Percentiles rank a stretch among this genome's conserved stretches.
These are phyloP conservation scores for Calyptommatus sinebrachiatus DNA, from an alignment of 2,113 vertebrate species.

Conservation along the genomic window DNA sequence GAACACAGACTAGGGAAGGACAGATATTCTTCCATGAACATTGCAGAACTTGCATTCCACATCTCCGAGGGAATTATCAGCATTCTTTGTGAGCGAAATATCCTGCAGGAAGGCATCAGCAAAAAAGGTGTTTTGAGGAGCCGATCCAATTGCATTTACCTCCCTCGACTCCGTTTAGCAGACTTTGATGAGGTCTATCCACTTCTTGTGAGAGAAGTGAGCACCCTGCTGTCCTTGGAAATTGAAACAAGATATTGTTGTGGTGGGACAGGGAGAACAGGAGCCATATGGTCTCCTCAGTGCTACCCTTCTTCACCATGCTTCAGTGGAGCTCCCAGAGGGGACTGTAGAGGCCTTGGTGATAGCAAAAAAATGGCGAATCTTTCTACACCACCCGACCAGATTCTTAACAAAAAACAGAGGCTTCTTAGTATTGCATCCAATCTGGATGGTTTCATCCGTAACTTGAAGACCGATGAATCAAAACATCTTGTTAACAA, in stretches of 20 bases:
- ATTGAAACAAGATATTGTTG: background rate
- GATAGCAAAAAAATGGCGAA: background rate
- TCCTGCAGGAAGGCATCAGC: background rate
- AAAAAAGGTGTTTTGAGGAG: background rate
- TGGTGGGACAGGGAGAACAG: background rate
- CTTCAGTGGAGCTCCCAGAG: background rate
- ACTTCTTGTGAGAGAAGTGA: slow-evolving; percentile 16
- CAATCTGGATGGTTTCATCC: slow-evolving; percentile 20
- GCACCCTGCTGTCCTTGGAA: background rate
- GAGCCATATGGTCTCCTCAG: background rate
- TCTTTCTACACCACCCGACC: background rate
- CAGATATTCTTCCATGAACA: background rate
- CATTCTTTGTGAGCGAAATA: background rate
- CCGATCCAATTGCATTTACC: background rate
- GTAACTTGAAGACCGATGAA: background rate
- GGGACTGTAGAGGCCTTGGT: background rate
- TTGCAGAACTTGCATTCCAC: slow-evolving; percentile 1
- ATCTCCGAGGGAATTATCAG: background rate
- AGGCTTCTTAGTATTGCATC: background rate
- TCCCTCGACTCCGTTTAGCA: slow-evolving; percentile 8
- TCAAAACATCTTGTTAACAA: slow-evolving; percentile 23
- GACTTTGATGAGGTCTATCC: slow-evolving; percentile 21
- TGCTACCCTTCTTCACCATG: background rate
- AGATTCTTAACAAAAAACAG: background rate
- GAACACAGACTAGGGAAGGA: background rate